phyloP scores from a whole-genome alignment of 2,888 invertebrate species.

The Flexamia atlantica region DNA sequence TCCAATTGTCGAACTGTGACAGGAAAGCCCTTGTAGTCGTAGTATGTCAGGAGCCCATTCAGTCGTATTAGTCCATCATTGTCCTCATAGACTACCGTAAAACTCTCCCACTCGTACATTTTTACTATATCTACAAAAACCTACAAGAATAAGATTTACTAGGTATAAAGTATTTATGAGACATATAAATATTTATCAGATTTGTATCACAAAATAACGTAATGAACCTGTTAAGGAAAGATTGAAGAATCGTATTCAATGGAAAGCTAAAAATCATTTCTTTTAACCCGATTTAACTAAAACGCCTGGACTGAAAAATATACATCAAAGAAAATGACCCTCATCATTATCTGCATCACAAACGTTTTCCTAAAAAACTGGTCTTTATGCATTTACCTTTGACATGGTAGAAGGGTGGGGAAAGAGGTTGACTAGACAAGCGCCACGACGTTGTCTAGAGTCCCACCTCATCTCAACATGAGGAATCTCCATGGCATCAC shows the following conservation, averaged over 20 bases:
- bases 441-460: conserved; percentile 71
- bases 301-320: too few relatives aligned
- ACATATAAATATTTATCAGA: too few relatives aligned
- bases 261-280: too few relatives aligned
- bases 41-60: conserved; percentile 77
- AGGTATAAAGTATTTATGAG: not conserved
- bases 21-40: conserved; percentile 74
- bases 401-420: conserved; percentile 76
- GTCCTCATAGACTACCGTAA: conserved; percentile 80
- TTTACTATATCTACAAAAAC: conserved; percentile 73
- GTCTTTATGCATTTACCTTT: too few relatives aligned
- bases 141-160: conserved; percentile 62
- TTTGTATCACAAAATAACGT: too few relatives aligned
- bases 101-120: conserved; percentile 77
- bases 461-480: conserved; percentile 78
- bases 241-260: too few relatives aligned
- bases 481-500: conserved; percentile 78
- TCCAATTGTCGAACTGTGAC: conserved; percentile 75
- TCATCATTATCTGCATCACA: too few relatives aligned
- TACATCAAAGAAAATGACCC: too few relatives aligned
- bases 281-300: too few relatives aligned
- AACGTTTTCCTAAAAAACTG: too few relatives aligned
- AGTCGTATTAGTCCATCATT: conserved; percentile 78
- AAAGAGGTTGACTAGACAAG: conserved; percentile 75
- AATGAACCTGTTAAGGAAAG: too few relatives aligned